These are phyloP conservation scores for Diplosoma virens DNA, from an alignment of 23 tunicate species.

Conservation along the genomic window DNA sequence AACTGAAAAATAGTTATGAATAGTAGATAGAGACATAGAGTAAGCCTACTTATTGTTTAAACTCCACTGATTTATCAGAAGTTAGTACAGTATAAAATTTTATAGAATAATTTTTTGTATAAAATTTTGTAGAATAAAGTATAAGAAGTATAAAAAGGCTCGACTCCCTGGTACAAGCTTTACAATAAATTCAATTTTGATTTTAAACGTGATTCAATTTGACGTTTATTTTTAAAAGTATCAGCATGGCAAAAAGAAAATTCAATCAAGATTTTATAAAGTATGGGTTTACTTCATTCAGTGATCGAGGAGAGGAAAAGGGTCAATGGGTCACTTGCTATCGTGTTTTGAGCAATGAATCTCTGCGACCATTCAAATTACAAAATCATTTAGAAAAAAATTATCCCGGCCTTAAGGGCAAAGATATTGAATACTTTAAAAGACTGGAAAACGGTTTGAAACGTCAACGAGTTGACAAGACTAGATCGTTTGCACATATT, in stretches of 20 bases:
- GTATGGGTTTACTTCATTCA: conserved; percentile 45
- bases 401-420: conserved; percentile 32
- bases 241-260: conserved; percentile 28
- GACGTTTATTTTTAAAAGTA: neutral
- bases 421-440: conserved; percentile 29
- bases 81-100: no score
- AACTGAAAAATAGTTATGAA: no score
- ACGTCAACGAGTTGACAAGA: conserved; percentile 51
- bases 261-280: conserved; percentile 44
- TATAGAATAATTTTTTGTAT: no score
- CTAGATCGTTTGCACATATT: conserved; percentile 24
- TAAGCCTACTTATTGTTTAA: no score
- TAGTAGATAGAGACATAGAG: no score
- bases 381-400: conserved; percentile 41
- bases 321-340: conserved; percentile 20
- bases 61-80: no score
- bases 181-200: no score
- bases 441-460: conserved; percentile 38
- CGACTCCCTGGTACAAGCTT: no score
- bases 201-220: conserved; percentile 30
- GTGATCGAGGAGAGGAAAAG: no score
- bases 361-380: conserved; percentile 36
- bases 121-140: no score
- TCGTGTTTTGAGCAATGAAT: conserved; percentile 34
- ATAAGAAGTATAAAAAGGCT: no score